Evolutionary conservation across 2,888 invertebrate genomes (phyloP), one percentile per base, ranked within the genome.

Genomic region (Philereme vetulata): DNA sequence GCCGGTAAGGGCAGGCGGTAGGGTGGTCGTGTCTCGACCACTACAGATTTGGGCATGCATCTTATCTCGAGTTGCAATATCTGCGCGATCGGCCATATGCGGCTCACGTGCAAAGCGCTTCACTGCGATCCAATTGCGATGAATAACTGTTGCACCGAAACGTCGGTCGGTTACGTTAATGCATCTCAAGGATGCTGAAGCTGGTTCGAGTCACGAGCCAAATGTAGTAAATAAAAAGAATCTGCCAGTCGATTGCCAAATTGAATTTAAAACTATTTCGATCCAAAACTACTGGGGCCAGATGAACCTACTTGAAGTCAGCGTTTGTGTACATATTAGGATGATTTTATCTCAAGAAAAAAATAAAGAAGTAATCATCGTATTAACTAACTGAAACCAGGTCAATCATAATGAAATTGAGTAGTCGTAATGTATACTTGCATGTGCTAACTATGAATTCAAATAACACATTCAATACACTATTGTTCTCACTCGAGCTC

Each of bases 401-500:
- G 21, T 21, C 1, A 21, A 21, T 21, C 21, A 2, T 21, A 21
- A 21, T 21, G 21, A 21, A 21, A 21, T 21, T 21, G 21, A 21
- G 21, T 2, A 21, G 21, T 21, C 21, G 21, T 1, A 21, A 21
- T 21, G 21, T 21, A 21, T 21, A 21, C 2, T 1, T 21, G 21
- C 21, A 51, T n/a, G 35, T 51, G 47, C 34, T 46, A 44, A 52
- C 75, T 77, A 78, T 77, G 74, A 78, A 84, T 84, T 79, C 75
- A 75, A 80, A 80, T 74, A 74, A 74, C 75, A 77, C 68, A 73
- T 74, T 73, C 68, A 70, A 64, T 70, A 67, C 70, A 67, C 81
- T 75, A 85, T 85, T 85, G 85, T 84, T 81, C 74, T 76, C 66
- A 56, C 72, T 11, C 35, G 47, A 65, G 64, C 67, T 70, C 70